Evolutionary conservation across 2,888 invertebrate genomes (phyloP).

Genomic region (Drosophila basisetae): DNA sequence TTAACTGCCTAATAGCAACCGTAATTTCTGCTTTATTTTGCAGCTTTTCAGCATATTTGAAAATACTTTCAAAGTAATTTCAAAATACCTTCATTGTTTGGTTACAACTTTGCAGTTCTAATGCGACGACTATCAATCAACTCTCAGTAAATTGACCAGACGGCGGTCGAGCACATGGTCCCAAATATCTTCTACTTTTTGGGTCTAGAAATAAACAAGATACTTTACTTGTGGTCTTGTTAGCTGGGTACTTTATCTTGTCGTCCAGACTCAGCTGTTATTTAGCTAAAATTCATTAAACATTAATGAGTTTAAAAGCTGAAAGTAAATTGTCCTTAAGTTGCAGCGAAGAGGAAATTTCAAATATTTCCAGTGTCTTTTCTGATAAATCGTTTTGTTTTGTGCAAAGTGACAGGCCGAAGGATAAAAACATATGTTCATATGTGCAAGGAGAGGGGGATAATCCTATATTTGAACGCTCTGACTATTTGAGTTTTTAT

Average conservation of each 20-base stretch:
- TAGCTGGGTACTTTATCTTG: slow-evolving; percentile 22
- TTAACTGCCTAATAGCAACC: neutral
- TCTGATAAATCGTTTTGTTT: slow-evolving; percentile 62
- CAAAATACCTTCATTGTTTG: neutral
- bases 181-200: slow-evolving; percentile 4
- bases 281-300: slow-evolving; percentile 67
- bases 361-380: slow-evolving; percentile 27
- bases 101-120: slow-evolving; percentile 15
- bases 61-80: slow-evolving; percentile 2
- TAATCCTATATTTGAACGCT: slow-evolving; percentile 42
- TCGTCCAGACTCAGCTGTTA: slow-evolving; percentile 59
- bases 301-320: slow-evolving; percentile 73
- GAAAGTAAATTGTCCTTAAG: slow-evolving; percentile 60
- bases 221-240: slow-evolving; percentile 37
- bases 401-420: slow-evolving; percentile 30
- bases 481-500: slow-evolving; percentile 62
- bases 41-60: slow-evolving; percentile 2
- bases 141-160: slow-evolving; percentile 45
- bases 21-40: neutral
- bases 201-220: slow-evolving; percentile 21
- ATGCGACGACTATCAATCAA: slow-evolving; percentile 57
- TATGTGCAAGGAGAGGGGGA: slow-evolving; percentile 4
- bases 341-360: slow-evolving; percentile 30
- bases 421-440: slow-evolving; percentile 7
- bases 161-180: slow-evolving; percentile 12